phyloP scores from a whole-genome alignment of 2,113 vertebrate genomes.

The Poeciliopsis occidentalis region DNA sequence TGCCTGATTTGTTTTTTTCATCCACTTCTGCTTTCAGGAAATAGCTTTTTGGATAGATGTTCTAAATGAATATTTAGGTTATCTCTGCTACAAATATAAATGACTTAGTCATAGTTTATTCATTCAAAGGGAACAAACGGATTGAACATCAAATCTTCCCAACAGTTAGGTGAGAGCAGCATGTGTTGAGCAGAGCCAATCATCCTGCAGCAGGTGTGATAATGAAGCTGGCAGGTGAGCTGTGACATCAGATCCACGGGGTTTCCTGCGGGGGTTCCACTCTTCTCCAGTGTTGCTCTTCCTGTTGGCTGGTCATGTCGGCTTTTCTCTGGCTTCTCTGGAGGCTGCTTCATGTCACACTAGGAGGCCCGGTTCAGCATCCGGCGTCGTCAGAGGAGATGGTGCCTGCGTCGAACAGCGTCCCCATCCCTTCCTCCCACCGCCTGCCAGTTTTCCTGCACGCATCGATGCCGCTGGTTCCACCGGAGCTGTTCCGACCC shows the following conservation, averaged over 20 bases:
- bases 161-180: no score
- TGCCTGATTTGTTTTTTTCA: no score
- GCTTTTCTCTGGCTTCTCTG: conserved; percentile 23
- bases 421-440: not conserved
- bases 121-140: no score
- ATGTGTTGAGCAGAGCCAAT: not conserved
- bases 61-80: no score
- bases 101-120: no score
- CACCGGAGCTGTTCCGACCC: conserved; percentile 32
- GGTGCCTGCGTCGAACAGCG: not conserved
- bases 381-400: not conserved
- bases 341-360: not conserved
- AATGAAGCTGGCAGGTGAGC: not conserved
- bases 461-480: conserved; percentile 17
- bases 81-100: no score
- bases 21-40: no score
- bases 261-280: not conserved
- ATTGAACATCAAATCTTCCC: no score
- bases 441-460: conserved; percentile 50
- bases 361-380: conserved; percentile 11
- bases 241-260: not conserved
- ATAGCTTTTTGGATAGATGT: no score
- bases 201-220: not conserved
- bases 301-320: not conserved
- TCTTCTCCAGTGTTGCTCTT: not conserved